Evolutionary conservation across 2,113 vertebrate species (phyloP), one percentile per base, ranked within the genome.

Genomic region (Notarius lentiginosus): DNA sequence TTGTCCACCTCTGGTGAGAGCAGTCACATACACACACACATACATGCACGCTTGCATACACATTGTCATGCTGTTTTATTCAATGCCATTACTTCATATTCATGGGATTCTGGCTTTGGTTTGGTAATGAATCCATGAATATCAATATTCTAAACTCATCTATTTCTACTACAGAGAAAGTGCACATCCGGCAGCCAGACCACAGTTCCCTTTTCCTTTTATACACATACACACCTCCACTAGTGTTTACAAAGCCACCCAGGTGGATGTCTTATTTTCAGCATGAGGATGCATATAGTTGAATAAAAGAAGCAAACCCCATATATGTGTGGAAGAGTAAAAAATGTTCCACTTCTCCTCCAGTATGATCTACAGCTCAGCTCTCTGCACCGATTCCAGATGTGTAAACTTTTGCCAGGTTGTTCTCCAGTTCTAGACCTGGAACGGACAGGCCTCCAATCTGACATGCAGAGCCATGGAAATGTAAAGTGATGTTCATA

Each of bases 341-440:
- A 83, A 41, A 83, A 77, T 49, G 20, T 65, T 79, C 65, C 70
- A 76, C 20, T 66, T 66, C 41, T 61, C 79, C 10, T 75, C n/a
- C 24, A 75, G 47, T 77, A 49, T 73, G 60, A 30, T 82, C 56
- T 56, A 77, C 70, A 89, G 60, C n/a, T 68, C 11, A 55, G 20
- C 61, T 86, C 72, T 17, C 18, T 49, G 17, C 58, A 66, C 66
- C 14, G 61, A 83, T 70, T 63, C 83, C 83, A 89, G 88, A 87
- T 87, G 88, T 89, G 53, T 47, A 84, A 76, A 85, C 41, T 17
- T 7, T n/a, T 30, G 51, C 49, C 75, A 49, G 14, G 73, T 84
- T 84, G 75, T 72, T 81, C 30, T 87, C 82, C 5, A 11, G 12
- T 82, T 87, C 53, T 58, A 87, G 56, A 56, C 86, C 82, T 87